Evolutionary conservation across 2,797 vertebrate species (phyloP), one percentile per base, ranked within the genome.

Genomic region (Passerculus sandwichensis): DNA sequence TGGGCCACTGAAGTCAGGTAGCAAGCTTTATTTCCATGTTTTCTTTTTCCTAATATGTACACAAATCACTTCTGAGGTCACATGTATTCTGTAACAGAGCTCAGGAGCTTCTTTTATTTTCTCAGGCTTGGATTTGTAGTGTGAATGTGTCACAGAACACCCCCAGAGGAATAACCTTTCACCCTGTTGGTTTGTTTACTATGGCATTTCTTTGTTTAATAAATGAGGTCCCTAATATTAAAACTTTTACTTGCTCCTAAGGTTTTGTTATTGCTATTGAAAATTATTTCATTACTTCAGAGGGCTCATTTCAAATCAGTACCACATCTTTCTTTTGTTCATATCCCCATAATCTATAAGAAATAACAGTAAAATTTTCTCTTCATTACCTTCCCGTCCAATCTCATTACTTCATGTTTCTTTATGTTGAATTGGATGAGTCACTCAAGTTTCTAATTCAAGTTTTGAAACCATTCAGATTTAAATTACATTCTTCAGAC

Each of bases 211-310:
- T 91, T 45, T n/a, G 26, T 71, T 91, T 91, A 94, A 89, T 88
- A 88, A 89, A 91, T 40, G 54, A 92, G 36, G 34, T 50, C 48
- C 6, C 42, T 25, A 69, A 76, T 34, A 71, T 50, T 42, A 73
- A 85, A 91, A 89, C 19, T 77, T 70, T 50, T 57, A 57, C 57
- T 77, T 74, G 30, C 64, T 91, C 57, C 65, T 79, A 82, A 71
- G 38, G 4, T 47, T 93, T 80, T 83, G 69, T 74, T 83, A 67
- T 56, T 88, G 59, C 36, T 66, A 47, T 56, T 94, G 61, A 77
- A 93, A 92, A 69, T 85, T 27, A 81, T 88, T 94, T 78, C 44
- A 70, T 87, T 89, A 82, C 56, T 86, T 92, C 53, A 87, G 42
- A 94, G 6, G 20, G 22, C 30, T 96, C 91, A 77, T 74, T 95